Evolutionary conservation across 1,140 invertebrate species (phyloP).

Genomic region (Drosophila sulfurigaster): DNA sequence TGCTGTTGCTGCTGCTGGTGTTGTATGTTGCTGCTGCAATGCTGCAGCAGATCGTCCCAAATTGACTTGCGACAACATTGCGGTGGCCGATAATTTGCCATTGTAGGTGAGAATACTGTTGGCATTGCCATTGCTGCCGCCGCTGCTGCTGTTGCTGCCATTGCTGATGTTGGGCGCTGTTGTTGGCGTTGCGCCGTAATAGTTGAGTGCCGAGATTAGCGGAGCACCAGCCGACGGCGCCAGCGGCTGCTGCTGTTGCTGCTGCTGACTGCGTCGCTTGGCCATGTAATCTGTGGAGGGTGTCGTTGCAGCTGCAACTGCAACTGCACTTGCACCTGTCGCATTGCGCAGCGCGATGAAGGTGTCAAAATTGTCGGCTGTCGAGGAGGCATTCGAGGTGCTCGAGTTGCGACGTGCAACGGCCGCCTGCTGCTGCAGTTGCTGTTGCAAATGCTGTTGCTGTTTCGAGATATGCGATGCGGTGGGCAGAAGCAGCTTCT

Average conservation of each 20-base stretch:
- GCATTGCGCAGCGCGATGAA: conserved; percentile 77
- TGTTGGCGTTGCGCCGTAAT: conserved; percentile 63
- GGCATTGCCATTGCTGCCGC: conserved; percentile 31
- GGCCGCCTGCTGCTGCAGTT: conserved; percentile 47
- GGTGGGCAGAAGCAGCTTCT: conserved; percentile 55
- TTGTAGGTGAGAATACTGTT: conserved; percentile 63
- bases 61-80: conserved; percentile 82
- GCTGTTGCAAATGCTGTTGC: conserved; percentile 35
- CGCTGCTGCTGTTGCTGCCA: conserved; percentile 27
- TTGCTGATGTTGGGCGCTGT: conserved; percentile 26
- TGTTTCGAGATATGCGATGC: conserved; percentile 36
- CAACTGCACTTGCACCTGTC: conserved; percentile 19
- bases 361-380: conserved; percentile 79
- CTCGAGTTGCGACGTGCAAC: conserved; percentile 73
- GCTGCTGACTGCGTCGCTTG: conserved; percentile 56
- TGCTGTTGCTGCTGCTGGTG: conserved; percentile 24
- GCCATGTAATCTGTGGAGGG: conserved; percentile 50
- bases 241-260: conserved; percentile 30
- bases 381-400: conserved; percentile 79
- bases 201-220: conserved; percentile 73
- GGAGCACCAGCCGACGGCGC: conserved; percentile 34
- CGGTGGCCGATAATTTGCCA: conserved; percentile 78
- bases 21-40: conserved; percentile 49
- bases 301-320: conserved; percentile 26
- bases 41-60: conserved; percentile 51